Base-by-base conservation (phyloP, 1,140 invertebrate genomes). In the Danaus melanippus region DNA sequence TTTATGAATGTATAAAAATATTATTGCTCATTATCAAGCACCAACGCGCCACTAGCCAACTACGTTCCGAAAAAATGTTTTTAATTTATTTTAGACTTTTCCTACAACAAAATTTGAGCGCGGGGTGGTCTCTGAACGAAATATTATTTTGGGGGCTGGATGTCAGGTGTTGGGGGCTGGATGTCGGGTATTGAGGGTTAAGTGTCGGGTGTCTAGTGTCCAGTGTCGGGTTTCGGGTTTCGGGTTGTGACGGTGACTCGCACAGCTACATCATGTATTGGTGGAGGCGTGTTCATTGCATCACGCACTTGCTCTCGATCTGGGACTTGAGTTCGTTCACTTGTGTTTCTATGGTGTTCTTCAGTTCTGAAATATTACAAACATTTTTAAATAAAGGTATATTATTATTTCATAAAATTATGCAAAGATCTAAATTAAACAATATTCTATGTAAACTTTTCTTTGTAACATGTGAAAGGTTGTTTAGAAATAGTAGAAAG, bases 271-370 rank as follows among this genome's bases (percentile, higher is more conserved):
- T 84, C 80, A 84, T 82, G 80, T 84, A 84, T 79, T 76, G 51
- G 58, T 44, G 53, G 47, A 10, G 41, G 44, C 56, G 49, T 54
- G 67, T 69, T 84, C 80, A 96, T 93, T 96, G 95, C 89, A 95
- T 92, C 79, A 92, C 93, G 89, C 95, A 97, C 90, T 95, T 96
- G 89, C 93, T 95, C 91, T 97, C 96, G 85, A 97, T 94, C 89
- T 96, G 94, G 76, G 94, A 92, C 89, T 96, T 97, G 84, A 97
- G 89, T 90, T 97, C 95, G 88, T 93, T 97, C 86, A 97, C 95
- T 91, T 96, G 95, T 79, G 94, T 95, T 89, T 97, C 95, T 91
- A 97, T 93, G 84, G 95, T 93, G 89, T 97, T 96, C 91, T 96
- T 97, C 89, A 97, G 87, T 90, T 96, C 95, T 97, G 92, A 70